Evolutionary conservation across 2,113 vertebrate genomes (phyloP), one percentile per base, ranked within the genome.

Genomic region (Psephotus haematonotus): DNA sequence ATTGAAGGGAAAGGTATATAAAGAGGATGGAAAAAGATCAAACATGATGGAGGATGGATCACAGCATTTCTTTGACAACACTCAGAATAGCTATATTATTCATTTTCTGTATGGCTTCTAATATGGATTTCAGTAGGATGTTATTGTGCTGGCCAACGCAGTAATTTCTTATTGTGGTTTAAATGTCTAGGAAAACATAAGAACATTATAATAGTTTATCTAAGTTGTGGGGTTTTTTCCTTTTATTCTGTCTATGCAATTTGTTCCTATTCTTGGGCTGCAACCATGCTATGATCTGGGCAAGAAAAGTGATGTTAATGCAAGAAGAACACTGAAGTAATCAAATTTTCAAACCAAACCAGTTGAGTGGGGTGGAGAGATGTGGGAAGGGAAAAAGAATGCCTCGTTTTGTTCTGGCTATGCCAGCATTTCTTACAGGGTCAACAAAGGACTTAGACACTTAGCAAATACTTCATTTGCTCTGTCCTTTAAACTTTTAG

Each of bases 391-490:
- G 20, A 83, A 90, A 80, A 92, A 53, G 33, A 88, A 75, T 37
- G 74, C 62, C 69, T 95, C 86, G 39, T 87, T 92, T 82, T 91
- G 52, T 64, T 52, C 69, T 79, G 52, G 65, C 27, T 29, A 43
- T 67, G 72, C 69, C 83, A 93, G 64, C 43, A 81, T 83, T 94
- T 96, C 60, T 88, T 63, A 59, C 0, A 39, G 23, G 18, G 27
- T 76, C 86, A 65, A 62, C 69, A 69, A 82, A 93, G 27, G n/a
- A 82, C 60, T 89, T 87, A 68, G 75, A 47, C 29, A 65, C 70
- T 60, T 78, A 55, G 69, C 35, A 96, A 82, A 93, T 85, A 89
- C 33, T 91, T 95, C 60, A 92, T 87, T 95, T 89, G 7, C 44
- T 72, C 44, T 17, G 7, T 84, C 44, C 57, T 70, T 95, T 68